Percentiles rank a stretch among this genome's conserved stretches.
phyloP scores from a whole-genome alignment of 2,888 invertebrate genomes.

The Hirudinaria manillensis region DNA sequence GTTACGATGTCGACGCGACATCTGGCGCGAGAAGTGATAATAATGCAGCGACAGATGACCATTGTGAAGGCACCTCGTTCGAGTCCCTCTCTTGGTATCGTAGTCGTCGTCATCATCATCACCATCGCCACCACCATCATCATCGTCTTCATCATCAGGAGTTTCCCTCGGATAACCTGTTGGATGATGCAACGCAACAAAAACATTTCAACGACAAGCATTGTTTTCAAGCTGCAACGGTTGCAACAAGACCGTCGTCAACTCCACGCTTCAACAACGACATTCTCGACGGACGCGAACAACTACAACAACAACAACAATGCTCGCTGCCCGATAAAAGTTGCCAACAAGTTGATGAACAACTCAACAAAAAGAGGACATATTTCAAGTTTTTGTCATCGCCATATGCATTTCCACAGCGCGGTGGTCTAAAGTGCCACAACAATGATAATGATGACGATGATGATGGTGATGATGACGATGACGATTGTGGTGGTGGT shows the following conservation, averaged over 20 bases:
- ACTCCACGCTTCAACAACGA: background rate
- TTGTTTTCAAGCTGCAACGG: background rate
- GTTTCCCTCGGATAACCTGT: too few relatives aligned
- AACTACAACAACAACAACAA: background rate
- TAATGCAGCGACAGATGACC: too few relatives aligned
- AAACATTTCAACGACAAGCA: too few relatives aligned
- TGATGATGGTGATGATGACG: slow-evolving; percentile 13
- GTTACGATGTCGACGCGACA: too few relatives aligned
- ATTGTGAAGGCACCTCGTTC: too few relatives aligned
- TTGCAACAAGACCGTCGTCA: background rate
- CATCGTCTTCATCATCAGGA: slow-evolving; percentile 2
- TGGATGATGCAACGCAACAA: too few relatives aligned
- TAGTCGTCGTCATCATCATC: background rate
- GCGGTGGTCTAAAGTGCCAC: background rate
- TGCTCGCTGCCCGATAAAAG: background rate
- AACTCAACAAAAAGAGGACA: background rate
- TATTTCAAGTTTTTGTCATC: background rate
- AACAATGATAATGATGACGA: slow-evolving; percentile 11
- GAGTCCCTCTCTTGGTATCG: too few relatives aligned
- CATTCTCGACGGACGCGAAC: background rate
- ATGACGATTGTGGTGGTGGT: slow-evolving; percentile 15
- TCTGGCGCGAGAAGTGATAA: background rate
- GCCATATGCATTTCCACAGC: too few relatives aligned
- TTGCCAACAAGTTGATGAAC: background rate
- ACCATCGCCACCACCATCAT: background rate